Evolutionary conservation across 2,888 invertebrate species (phyloP), one percentile per base, ranked within the genome.

Genomic region (Pammene fasciana): DNA sequence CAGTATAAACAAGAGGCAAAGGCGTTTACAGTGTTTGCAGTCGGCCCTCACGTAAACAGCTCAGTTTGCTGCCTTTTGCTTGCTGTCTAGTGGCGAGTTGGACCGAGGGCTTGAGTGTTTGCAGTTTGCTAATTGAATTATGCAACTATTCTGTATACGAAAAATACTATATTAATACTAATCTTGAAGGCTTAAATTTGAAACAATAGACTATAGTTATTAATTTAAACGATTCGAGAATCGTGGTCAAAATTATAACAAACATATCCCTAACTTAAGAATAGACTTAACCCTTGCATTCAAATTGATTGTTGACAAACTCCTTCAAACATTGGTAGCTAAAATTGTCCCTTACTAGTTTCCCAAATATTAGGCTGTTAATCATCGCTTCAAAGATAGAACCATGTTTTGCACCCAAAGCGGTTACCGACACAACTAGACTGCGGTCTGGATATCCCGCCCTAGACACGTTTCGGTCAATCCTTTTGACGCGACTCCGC

Each of bases 11-110:
- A 89, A 82, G 77, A 82, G 78, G 81, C 76, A 82, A 84, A 85
- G 85, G 85, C 82, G 86, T 85, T 84, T 85, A 87, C 87, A 86
- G 86, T 90, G 88, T 90, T 88, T 88, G 87, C 86, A 76, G 84
- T 88, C 85, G 83, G 84, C 87, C 90, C 90, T 84, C 88, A 89
- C 88, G 88, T 89, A 90, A 91, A 91, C 88, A 89, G 82, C 82
- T 81, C 80, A 76, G 82, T 84, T 82, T 81, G 80, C 82, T 82
- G 82, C 87, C 88, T 89, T 85, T 84, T 79, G 82, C 81, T 75
- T 75, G 68, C 72, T 72, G 74, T 75, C 74, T 70, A 72, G 76
- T 74, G 72, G 72, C 61, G 72, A 65, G 54, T 67, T 65, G 38
- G 16, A 38, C 45, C 36, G 13, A 43, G 59, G 18, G 46, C 41